These are phyloP conservation scores for Paguma larvata DNA, from an alignment of 2,797 vertebrate species.

Conservation along the genomic window DNA sequence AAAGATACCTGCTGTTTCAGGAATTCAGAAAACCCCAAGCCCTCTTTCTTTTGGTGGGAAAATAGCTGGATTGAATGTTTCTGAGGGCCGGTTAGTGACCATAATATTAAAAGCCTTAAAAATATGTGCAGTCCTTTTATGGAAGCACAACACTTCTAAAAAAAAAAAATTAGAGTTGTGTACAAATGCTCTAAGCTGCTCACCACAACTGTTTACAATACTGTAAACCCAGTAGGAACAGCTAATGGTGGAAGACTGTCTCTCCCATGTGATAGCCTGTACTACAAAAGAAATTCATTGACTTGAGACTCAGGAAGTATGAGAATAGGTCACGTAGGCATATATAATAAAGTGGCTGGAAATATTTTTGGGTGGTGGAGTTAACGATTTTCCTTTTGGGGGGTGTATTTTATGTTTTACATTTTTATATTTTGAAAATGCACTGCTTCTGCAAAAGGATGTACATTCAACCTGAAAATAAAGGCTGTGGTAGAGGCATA, in stretches of 20 bases:
- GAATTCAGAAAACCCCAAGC: not conserved
- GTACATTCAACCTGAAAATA: not conserved
- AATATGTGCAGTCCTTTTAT: not conserved
- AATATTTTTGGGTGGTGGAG: not conserved
- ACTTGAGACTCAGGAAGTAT: not conserved
- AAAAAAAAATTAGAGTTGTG: not conserved
- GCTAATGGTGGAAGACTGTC: not conserved
- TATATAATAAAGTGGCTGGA: not conserved
- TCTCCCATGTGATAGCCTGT: not conserved
- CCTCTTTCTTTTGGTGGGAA: not conserved
- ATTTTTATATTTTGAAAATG: not conserved
- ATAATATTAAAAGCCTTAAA: not conserved
- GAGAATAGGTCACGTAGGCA: not conserved
- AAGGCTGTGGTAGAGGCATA: not conserved
- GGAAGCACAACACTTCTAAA: not conserved
- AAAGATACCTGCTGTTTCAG: not conserved
- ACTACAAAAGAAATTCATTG: not conserved
- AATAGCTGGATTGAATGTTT: not conserved
- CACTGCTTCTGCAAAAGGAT: not conserved
- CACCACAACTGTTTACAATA: not conserved
- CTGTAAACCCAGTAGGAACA: not conserved
- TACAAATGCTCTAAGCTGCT: not conserved
- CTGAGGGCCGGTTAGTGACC: not conserved
- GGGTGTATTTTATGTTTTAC: not conserved
- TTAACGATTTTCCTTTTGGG: not conserved